Base-by-base conservation (phyloP, 2,113 vertebrate genomes). In the Coregonus clupeaformis region DNA sequence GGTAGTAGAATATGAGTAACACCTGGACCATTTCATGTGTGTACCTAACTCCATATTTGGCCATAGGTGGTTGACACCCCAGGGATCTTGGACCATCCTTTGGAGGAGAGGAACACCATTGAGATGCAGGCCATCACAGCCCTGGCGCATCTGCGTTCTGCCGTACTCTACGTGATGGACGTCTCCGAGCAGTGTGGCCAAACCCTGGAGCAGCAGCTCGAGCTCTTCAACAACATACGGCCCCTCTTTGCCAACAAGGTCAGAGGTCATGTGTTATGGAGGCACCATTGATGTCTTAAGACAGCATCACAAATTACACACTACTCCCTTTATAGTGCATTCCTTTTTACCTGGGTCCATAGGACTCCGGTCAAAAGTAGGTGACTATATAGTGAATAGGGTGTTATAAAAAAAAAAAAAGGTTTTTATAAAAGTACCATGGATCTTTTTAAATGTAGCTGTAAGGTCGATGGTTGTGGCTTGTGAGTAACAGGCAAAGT, bases 111-210 rank as follows among this genome's bases (percentile, higher is more conserved):
- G 89, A 99, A 99, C 92, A 99, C 98, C 81, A 99, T 99, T 0
- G 98, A 99, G 90, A 99, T 99, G 98, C 98, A 99, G 90, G 98
- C 97, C 27, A 98, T 99, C 91, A 98, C 98, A 0, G 98, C 98
- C 0, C 94, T 99, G 84, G 97, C 98, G 25, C 98, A 99, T 68
- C 94, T 99, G 64, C 93, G 97, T 0, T 90, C 98, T 0, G 96
- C 97, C 0, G 92, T 99, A 1, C 94, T 99, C 0, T 99, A 96
- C 0, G 88, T 99, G 72, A 97, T 97, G 96, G 98, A 99, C 60
- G 45, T 95, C 1, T 99, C 97, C 0, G 98, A 99, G 88, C 98
- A 99, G 91, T 99, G 98, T 7, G 97, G 98, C 0, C 95, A 97
- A 6, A 94, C 93, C 1, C 84, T 99, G 66, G 88, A 85, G 78